Conservation (phyloP, 1,140 invertebrate genomes). For the Bombus sibiricus region DNA sequence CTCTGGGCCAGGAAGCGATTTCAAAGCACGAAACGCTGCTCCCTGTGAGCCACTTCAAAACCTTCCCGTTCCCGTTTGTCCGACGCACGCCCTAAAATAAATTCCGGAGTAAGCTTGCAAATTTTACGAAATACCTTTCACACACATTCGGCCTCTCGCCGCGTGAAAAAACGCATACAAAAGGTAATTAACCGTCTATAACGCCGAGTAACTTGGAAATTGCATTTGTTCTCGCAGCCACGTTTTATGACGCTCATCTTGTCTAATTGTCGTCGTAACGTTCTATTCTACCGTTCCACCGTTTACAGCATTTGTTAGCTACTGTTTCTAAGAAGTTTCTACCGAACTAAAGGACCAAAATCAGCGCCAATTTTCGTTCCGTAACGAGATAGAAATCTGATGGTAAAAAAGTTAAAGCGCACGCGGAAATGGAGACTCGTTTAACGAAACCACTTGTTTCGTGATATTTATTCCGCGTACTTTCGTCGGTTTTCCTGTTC, state of each 20-base stretch:
- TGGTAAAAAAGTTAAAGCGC: neutral
- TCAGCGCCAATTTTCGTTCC: neutral
- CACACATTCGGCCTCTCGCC: neutral
- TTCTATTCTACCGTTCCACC: neutral
- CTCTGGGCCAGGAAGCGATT: neutral
- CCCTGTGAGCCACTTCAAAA: neutral
- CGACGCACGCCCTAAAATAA: neutral
- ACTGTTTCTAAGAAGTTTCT: neutral
- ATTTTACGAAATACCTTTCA: neutral
- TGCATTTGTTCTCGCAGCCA: neutral
- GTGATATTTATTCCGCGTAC: neutral
- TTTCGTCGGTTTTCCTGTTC: neutral
- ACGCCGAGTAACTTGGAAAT: neutral
- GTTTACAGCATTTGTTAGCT: neutral
- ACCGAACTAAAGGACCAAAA: neutral
- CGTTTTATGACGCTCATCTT: neutral
- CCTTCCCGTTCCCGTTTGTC: neutral
- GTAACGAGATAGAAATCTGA: neutral
- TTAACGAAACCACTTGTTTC: neutral
- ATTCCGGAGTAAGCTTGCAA: neutral
- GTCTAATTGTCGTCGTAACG: neutral
- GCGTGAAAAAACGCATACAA: neutral
- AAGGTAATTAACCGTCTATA: neutral
- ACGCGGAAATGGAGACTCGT: neutral
- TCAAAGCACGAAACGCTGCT: neutral